Conservation (phyloP, 2,113 vertebrate genomes). For the Sinocyclocheilus anshuiensis region DNA sequence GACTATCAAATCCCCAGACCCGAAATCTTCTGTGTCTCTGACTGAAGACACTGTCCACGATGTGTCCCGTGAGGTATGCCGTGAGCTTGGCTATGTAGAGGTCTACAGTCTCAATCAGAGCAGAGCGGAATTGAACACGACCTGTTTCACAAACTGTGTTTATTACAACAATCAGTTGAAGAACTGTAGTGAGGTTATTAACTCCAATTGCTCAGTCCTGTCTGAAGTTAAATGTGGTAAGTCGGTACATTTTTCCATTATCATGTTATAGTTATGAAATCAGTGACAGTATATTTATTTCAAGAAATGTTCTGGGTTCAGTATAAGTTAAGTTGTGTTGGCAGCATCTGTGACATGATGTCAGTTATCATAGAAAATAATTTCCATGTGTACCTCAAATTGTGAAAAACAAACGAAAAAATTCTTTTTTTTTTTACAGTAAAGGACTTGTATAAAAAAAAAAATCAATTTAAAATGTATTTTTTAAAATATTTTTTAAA, state of each 20-base stretch:
- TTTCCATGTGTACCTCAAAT: not conserved
- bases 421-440: not conserved
- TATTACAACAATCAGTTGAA: constrained; percentile 54
- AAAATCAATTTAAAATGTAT: no score
- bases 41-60: not conserved
- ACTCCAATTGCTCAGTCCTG: constrained; percentile 49
- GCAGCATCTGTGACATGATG: not conserved
- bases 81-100: constrained; percentile 57
- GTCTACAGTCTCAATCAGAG: not conserved
- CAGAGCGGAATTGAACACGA: not conserved
- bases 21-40: constrained; percentile 35
- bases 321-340: not conserved
- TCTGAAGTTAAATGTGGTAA: constrained; percentile 44
- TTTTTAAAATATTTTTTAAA: no score
- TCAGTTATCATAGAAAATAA: not conserved
- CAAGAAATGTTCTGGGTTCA: not conserved
- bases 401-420: not conserved
- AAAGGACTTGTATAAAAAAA: not conserved
- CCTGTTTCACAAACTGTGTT: constrained; percentile 63
- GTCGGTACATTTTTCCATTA: not conserved
- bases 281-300: not conserved
- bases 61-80: constrained; percentile 47
- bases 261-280: not conserved
- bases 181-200: constrained; percentile 59
- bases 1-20: constrained; percentile 52